Evolutionary conservation across 2,113 vertebrate genomes (phyloP), one percentile per base, ranked within the genome.

Genomic region (Eleginops maclovinus): DNA sequence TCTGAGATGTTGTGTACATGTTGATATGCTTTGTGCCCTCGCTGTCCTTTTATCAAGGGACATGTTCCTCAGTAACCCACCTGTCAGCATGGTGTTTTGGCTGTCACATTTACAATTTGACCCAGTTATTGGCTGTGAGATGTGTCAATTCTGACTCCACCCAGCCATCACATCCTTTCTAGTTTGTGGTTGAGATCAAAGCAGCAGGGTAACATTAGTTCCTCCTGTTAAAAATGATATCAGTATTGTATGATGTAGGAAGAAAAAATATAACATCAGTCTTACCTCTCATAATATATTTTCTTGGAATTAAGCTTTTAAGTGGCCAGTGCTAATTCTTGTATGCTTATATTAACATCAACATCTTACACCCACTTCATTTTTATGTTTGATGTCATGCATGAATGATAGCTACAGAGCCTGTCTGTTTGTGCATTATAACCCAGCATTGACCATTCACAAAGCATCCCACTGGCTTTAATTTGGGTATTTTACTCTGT

Each of bases 101-200:
- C 55, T 54, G 22, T 74, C 60, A 77, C 72, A 61, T 56, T 63
- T 44, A 69, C 64, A 75, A 58, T 54, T 61, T 82, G 78, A 75
- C 75, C 56, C 47, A 79, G 58, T 83, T 81, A 36, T 60, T 55
- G 17, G 9, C 3, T 55, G 41, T 66, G 55, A 66, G 56, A 59
- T 76, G 49, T 79, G 60, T 81, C 54, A 66, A 24, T 50, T 80
- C 55, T 50, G 62, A 55, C 44, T 64, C 28, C n/a, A 58, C 28
- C 56, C 24, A 54, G 61, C 62, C 11, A 19, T 47, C 28, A 40
- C 28, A 12, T n/a, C 1, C 43, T 26, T 62, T 72, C 50, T 13
- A 43, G 41, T 55, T 60, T 59, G 61, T 41, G 55, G 55, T 72
- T 50, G 31, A 63, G 43, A 68, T 78, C 36, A 51, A 36, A 40